Evolutionary conservation across 2,888 invertebrate genomes (phyloP).

Genomic region (Eulithis prunata): DNA sequence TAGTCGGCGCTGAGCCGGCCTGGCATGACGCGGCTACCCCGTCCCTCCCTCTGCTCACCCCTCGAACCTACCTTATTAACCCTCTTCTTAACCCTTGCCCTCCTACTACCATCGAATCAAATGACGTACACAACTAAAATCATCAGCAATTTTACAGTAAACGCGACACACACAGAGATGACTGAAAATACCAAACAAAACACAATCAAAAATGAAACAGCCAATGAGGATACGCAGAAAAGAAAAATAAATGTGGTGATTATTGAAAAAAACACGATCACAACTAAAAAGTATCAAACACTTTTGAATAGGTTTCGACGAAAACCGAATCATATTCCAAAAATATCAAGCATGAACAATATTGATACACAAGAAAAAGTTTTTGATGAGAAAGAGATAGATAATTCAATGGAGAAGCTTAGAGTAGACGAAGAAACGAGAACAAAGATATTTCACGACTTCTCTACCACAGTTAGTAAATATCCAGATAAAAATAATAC

Average conservation of each 20-base stretch:
- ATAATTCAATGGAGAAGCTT: slow-evolving; percentile 68
- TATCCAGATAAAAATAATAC: slow-evolving; percentile 40
- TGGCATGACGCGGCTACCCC: slow-evolving; percentile 76
- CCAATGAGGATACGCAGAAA: not conserved
- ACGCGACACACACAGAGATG: not conserved
- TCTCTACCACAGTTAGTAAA: slow-evolving; percentile 71
- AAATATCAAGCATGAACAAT: slow-evolving; percentile 6
- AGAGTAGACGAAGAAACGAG: slow-evolving; percentile 69
- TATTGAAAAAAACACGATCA: slow-evolving; percentile 33
- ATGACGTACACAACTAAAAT: slow-evolving; percentile 51
- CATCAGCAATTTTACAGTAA: slow-evolving; percentile 18
- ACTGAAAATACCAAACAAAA: slow-evolving; percentile 6
- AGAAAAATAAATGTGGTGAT: not conserved
- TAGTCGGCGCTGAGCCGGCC: slow-evolving; percentile 68
- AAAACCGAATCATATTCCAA: slow-evolving; percentile 26
- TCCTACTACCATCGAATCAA: slow-evolving; percentile 61
- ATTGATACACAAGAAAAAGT: slow-evolving; percentile 7
- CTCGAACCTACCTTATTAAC: slow-evolving; percentile 65
- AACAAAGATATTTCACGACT: slow-evolving; percentile 72
- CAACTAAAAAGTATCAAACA: slow-evolving; percentile 60
- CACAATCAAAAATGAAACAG: slow-evolving; percentile 16
- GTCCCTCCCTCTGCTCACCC: slow-evolving; percentile 65
- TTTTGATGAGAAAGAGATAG: slow-evolving; percentile 33
- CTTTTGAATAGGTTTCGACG: slow-evolving; percentile 67
- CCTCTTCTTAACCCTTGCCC: slow-evolving; percentile 51